Evolutionary conservation across 2,113 vertebrate genomes (phyloP).

Genomic region (Caretta caretta): DNA sequence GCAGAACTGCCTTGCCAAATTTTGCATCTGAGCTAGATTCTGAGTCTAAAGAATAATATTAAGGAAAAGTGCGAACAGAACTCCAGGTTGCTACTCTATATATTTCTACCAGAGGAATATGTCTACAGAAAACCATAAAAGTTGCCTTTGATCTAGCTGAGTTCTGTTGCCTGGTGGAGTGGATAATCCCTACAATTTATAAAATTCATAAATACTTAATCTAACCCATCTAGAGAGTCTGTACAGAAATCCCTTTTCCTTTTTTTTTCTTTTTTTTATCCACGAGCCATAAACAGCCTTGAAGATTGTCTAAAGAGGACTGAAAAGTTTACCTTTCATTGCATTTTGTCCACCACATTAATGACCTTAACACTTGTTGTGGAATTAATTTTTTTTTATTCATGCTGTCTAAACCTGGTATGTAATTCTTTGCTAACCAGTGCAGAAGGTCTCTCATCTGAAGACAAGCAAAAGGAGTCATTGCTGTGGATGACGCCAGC

Average conservation of each 20-base stretch:
- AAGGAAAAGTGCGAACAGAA: background rate
- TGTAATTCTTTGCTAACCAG: background rate
- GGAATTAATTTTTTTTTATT: no score
- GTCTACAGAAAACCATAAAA: background rate
- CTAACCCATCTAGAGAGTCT: background rate
- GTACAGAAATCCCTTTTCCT: background rate
- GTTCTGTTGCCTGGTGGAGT: background rate
- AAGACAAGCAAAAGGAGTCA: no score
- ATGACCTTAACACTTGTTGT: background rate
- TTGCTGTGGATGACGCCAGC: no score
- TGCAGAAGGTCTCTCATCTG: background rate
- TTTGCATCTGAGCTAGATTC: background rate
- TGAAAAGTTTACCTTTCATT: background rate
- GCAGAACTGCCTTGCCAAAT: background rate
- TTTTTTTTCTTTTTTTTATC: background rate
- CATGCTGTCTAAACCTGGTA: background rate
- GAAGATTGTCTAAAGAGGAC: no score
- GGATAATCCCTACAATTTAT: background rate
- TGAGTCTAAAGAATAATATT: background rate
- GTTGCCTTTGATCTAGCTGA: background rate
- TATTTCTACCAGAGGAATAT: background rate
- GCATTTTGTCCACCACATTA: background rate
- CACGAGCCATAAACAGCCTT: background rate
- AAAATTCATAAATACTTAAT: background rate
- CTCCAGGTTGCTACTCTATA: background rate